Conservation (phyloP, 2,888 invertebrate genomes). For the Polymixis flavicincta region DNA sequence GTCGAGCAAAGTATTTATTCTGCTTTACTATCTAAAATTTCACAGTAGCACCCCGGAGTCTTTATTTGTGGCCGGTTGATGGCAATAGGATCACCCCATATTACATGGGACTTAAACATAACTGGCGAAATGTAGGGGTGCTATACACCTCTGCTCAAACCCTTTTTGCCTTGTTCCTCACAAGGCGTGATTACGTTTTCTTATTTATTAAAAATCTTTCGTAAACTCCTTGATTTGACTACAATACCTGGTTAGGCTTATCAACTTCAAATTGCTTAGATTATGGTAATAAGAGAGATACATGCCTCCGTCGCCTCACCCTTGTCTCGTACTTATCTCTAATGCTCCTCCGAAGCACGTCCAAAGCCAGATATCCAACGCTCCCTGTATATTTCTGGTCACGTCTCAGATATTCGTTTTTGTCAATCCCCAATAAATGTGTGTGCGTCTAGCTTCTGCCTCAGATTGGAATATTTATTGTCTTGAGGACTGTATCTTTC, state of each 20-base stretch:
- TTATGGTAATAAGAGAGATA: neutral
- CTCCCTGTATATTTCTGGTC: constrained; percentile 36
- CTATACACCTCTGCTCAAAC: too few species aligned
- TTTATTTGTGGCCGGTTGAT: too few species aligned
- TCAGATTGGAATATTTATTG: constrained; percentile 46
- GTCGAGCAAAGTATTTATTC: too few species aligned
- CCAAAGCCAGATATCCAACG: constrained; percentile 8
- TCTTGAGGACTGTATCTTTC: neutral
- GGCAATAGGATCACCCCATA: too few species aligned
- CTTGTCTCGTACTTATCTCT: neutral
- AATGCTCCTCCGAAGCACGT: constrained; percentile 19
- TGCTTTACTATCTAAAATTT: too few species aligned
- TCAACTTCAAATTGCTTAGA: neutral
- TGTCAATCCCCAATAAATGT: constrained; percentile 46
- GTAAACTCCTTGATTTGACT: neutral
- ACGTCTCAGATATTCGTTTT: constrained; percentile 46
- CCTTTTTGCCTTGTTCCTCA: too few species aligned
- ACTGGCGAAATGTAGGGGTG: too few species aligned
- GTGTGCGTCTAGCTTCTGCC: constrained; percentile 2
- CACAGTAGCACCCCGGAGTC: too few species aligned
- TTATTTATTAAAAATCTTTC: too few species aligned
- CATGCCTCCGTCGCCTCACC: neutral
- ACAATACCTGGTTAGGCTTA: neutral
- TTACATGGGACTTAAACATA: too few species aligned
- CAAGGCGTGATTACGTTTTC: too few species aligned